Base-by-base conservation (phyloP, 1,140 invertebrate species). In the Drosophila nannoptera region DNA sequence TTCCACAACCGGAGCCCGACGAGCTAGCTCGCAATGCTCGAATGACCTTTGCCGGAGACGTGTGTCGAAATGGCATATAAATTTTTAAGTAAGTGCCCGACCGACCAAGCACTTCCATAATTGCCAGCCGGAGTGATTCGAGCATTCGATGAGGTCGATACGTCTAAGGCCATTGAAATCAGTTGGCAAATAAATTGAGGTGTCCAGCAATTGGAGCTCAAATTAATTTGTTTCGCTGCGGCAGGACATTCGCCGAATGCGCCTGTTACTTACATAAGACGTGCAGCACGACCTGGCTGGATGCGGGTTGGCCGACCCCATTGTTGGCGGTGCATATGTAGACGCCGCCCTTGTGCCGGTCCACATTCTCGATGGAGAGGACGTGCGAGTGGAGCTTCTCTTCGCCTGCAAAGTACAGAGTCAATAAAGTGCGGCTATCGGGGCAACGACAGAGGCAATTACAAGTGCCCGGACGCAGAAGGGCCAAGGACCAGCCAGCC, bases 291-390 rank as follows among this genome's bases (percentile, higher is more conserved):
- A 93, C 91, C 77, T 92, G 90, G 67, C 90, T 90, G 53, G 90
- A 90, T 43, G 91, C 92, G 59, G 92, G 90, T 73, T 92, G 90
- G 29, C 92, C 92, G 29, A 93, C 92, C 22, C 92, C 92, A 84
- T 93, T 93, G 82, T 90, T 91, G 32, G 93, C 93, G 5, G 91
- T 92, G 75, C 93, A 93, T 68, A 91, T 90, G 86, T 93, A 93
- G 49, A 91, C 88, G 11, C 93, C 93, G 29, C 92, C 92, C 69
- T 93, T 92, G 77, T 92, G 92, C 50, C 92, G 83, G 73, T 91
- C 91, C 46, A 91, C 91, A 68, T 87, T 89, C 59, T 91, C 90
- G 54, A 91, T 87, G 55, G 89, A 87, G 36, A 91, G 83, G 40
- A 90, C 87, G 58, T 90, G 90, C 32, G 90, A 90, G 63, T 90